phyloP scores from a whole-genome alignment of 1,140 invertebrate species.

The Hirudo medicinalis region DNA sequence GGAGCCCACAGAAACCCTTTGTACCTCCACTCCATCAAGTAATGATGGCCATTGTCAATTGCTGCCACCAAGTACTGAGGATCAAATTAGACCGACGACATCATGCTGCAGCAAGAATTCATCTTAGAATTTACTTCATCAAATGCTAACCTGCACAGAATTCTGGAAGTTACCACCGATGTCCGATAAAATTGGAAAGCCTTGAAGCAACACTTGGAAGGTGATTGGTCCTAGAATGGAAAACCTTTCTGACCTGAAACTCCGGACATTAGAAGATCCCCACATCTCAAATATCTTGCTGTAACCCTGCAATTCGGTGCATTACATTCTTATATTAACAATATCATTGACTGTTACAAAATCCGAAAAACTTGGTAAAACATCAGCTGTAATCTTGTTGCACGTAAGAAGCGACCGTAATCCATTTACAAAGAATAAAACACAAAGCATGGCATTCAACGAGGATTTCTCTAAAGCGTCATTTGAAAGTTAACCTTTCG shows the following conservation, averaged over 20 bases:
- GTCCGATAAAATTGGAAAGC: neutral
- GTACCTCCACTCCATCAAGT: conserved; percentile 12
- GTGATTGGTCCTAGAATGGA: conserved; percentile 1
- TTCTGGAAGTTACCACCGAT: conserved; percentile 8
- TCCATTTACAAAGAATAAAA: no score
- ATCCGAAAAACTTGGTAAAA: no score
- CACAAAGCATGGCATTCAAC: no score
- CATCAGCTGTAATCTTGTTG: no score
- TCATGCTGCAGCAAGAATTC: neutral
- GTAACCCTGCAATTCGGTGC: neutral
- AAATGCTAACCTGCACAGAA: neutral
- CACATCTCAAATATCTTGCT: conserved; percentile 12
- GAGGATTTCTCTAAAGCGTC: no score
- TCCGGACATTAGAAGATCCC: neutral
- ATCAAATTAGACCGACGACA: neutral
- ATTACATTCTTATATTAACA: no score
- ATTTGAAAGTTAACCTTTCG: neutral
- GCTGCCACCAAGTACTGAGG: conserved; percentile 14
- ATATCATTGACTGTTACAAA: no score
- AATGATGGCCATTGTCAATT: conserved; percentile 26
- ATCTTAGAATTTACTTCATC: neutral
- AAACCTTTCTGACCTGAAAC: neutral
- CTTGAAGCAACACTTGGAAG: neutral
- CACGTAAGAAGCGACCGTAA: no score
- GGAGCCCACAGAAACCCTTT: neutral